Evolutionary conservation across 2,797 vertebrate species (phyloP).

Genomic region (Vultur gryphus): DNA sequence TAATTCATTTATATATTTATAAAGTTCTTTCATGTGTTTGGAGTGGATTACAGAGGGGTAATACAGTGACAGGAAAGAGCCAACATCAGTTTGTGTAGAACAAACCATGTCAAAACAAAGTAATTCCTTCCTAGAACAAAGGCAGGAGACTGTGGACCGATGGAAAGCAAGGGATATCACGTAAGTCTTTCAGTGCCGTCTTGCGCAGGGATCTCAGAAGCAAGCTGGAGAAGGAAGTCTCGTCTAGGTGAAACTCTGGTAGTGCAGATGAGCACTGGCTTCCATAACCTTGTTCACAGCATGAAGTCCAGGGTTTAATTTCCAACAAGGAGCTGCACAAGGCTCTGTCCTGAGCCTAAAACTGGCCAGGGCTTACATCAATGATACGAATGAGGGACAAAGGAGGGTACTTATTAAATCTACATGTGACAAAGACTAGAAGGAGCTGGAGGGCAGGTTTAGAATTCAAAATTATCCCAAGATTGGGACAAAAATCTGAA

Average conservation of each 20-base stretch:
- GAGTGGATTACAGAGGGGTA: neutral
- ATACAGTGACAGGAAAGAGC: neutral
- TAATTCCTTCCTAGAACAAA: neutral
- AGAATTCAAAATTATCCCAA: neutral
- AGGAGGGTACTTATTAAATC: neutral
- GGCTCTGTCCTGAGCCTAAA: neutral
- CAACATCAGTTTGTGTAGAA: constrained; percentile 1
- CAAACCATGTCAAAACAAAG: neutral
- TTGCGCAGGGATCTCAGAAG: neutral
- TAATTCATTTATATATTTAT: constrained; percentile 41
- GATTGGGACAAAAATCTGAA: neutral
- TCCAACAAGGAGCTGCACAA: neutral
- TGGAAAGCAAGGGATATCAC: neutral
- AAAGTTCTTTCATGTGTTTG: constrained; percentile 33
- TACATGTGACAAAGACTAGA: neutral
- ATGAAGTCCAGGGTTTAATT: neutral
- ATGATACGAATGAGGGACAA: neutral
- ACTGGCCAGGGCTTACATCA: neutral
- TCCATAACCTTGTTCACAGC: neutral
- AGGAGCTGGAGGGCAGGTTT: neutral
- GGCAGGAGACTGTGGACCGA: neutral
- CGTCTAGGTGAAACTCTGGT: neutral
- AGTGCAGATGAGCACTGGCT: neutral
- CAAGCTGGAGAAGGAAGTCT: neutral
- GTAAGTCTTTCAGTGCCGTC: neutral